Base-by-base conservation (phyloP, 2,888 invertebrate species). In the Herminia tarsipennalis region DNA sequence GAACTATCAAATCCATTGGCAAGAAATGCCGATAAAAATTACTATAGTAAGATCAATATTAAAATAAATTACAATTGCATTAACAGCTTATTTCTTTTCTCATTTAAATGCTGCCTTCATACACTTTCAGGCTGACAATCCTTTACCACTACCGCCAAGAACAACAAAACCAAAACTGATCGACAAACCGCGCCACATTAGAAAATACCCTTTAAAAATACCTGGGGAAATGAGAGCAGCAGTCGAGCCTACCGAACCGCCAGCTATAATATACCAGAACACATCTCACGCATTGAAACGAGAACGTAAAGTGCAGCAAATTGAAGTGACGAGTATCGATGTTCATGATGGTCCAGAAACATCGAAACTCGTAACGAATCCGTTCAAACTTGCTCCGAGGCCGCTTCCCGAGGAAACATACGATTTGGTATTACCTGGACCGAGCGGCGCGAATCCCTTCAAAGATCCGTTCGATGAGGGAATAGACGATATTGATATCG, bases 171-270 rank as follows among this genome's bases (percentile, higher is more conserved):
- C 86, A 0, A 83, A 78, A 43, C 60, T 89, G 1, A 68, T 89
- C 0, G 86, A 90, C 58, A 86, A 83, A 36, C 86, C 86, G 0
- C 73, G 90, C 0, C 90, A 91, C 55, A 63, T 86, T 1, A 69
- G 90, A 4, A 86, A 83, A 44, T 76, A 89, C 44, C 90, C 90
- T 0, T 63, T 90, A 0, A 77, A 71, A 35, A 21, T 88, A 12
- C 76, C 79, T 0, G 44, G 52, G 3, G 45, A 44, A 2, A 17
- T 34, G 0, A 56, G 39, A 24, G 45, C 52, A 1, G 30, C 49
- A 6, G 1, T 8, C 0, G 39, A 33, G 0, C 12, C 36, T 12
- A 10, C 2, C 0, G 44, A 33, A 6, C 55, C 35, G 0, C 22
- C 33, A 4, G 37, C 28, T 1, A 76, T 67, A 2, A 83, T 87